Evolutionary conservation across 2,888 invertebrate genomes (phyloP), one percentile per base, ranked within the genome.

Genomic region (Sussaba pulchella): DNA sequence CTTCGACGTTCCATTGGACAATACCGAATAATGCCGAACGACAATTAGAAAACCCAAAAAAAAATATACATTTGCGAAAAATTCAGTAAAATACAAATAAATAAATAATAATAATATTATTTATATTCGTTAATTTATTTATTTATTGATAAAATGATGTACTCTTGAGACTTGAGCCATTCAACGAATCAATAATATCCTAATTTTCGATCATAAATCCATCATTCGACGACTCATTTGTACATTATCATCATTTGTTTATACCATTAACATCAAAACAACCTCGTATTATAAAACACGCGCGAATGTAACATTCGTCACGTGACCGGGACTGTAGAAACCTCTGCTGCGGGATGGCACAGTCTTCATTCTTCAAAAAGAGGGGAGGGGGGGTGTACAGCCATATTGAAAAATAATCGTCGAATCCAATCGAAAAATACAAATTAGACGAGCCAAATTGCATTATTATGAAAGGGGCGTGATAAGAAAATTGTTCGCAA

Each of bases 381-480:
- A n/a, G n/a, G n/a, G n/a, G n/a, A n/a, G n/a, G n/a, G n/a, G n/a
- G n/a, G n/a, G n/a, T n/a, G n/a, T 81, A 81, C 74, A 81, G 59
- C 70, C 36, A 71, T 10, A 5, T 31, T 41, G 21, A 52, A 78
- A 50, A 78, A 78, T 61, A 74, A 39, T 67, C 52, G 24, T 14
- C 36, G 21, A 31, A 26, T 9, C 12, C 36, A 21, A 54, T 36
- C 10, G 8, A 47, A 70, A 73, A 79, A 74, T 61, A 57, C 54
- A 47, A 77, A 85, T 85, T 85, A 75, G 75, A 54, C 70, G 64
- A 19, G 45, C 85, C 83, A 85, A 82, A 88, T 83, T 83, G 79
- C 86, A 88, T 85, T 89, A 89, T 89, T 88, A 71, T 3, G 75
- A 50, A 45, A 79, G 90, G 91, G 87, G 91, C 88, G 88, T 88